Base-by-base conservation (phyloP, 1,140 invertebrate genomes). In the Pseudomyrmex pallidus region DNA sequence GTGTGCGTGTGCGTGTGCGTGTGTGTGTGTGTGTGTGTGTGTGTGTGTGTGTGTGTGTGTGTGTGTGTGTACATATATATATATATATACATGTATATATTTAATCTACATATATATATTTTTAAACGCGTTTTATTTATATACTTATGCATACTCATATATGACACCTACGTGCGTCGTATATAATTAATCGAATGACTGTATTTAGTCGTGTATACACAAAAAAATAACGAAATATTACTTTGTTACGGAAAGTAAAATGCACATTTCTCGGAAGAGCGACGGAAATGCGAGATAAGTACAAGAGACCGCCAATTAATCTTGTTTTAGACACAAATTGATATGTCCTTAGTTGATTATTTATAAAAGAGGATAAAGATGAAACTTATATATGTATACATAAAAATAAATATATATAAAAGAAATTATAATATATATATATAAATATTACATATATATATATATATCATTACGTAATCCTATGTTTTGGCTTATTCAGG, bases 401-500 rank as follows among this genome's bases (percentile, higher is more conserved):
- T 90, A 35, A 90, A 90, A 91, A 62, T 64, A 90, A 91, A 62
- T 64, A 82, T 85, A 44, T 46, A 57, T 48, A 68, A 70, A 70
- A 13, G 64, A 63, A 62, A 7, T 35, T 35, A 35, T 35, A 35
- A 35, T 52, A 52, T 52, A 52, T 50, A 48, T 50, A 52, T 52
- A 52, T 52, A 52, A 12, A 52, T 52, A 52, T 13, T 52, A 52
- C 7, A 52, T 52, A 52, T 10, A 88, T 90, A 87, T 35, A 35
- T 35, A 88, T 85, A 88, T 88, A 88, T 88, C 87, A 91, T 92
- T 92, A 93, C 90, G 86, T 93, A 92, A 92, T 91, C 91, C 91
- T 93, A 94, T 92, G 93, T 94, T 94, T 93, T 91, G 92, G 93
- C 94, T 93, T 12, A 92, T 91, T 88, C 90, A 92, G 91, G 91